Percentiles rank a stretch among this genome's conserved stretches.
Conservation (phyloP, 2,113 vertebrate species). For the Cichladusa arquata region DNA sequence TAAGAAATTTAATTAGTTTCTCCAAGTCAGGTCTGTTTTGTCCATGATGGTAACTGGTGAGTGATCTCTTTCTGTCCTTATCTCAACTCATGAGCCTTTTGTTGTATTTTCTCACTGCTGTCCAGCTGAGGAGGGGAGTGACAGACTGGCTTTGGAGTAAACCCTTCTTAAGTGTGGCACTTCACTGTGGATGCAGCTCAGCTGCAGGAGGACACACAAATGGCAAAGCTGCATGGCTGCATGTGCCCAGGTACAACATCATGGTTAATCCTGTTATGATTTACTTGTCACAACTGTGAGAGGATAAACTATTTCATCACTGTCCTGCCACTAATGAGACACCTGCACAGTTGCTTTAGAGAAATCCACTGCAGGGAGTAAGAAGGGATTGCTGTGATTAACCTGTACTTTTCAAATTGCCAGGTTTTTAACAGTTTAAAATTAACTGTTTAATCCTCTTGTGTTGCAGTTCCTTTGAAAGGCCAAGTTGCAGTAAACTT, state of each 20-base stretch:
- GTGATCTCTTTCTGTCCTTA: neutral
- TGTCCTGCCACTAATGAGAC: neutral
- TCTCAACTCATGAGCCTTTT: neutral
- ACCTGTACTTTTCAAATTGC: neutral
- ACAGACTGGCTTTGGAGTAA: neutral
- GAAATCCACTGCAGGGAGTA: neutral
- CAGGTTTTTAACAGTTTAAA: neutral
- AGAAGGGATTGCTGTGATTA: neutral
- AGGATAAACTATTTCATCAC: neutral
- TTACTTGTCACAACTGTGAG: neutral
- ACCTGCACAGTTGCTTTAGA: neutral
- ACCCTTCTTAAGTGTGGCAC: neutral
- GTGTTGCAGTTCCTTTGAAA: neutral
- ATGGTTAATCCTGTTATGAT: neutral
- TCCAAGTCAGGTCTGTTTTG: neutral
- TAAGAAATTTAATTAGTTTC: neutral
- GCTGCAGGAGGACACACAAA: accelerated
- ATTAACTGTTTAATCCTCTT: neutral
- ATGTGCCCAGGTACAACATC: neutral
- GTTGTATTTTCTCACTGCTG: neutral
- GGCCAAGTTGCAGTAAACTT: neutral
- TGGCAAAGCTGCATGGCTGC: neutral
- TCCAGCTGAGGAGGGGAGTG: neutral
- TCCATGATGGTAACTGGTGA: neutral
- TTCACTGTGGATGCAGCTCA: accelerated